Conservation (phyloP, 1,140 invertebrate species). For the Magallana angulata region DNA sequence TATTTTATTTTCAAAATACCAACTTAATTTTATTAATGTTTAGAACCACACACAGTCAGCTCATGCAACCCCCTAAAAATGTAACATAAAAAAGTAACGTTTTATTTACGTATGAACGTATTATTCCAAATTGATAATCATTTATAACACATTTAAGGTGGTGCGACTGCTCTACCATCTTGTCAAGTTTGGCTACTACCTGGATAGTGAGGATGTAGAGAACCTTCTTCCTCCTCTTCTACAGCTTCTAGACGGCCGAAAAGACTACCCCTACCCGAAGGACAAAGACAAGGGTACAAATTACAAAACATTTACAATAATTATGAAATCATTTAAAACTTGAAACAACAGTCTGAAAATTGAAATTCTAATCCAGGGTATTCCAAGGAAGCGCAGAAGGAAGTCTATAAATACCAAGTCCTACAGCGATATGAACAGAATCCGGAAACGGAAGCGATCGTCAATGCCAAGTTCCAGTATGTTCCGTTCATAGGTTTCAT, state of each 20-base stretch:
- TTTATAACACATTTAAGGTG: conserved; percentile 73
- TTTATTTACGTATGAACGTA: too few relatives aligned
- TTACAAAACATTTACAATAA: not conserved
- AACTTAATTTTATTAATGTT: too few relatives aligned
- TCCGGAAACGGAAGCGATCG: conserved; percentile 75
- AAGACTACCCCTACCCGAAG: conserved; percentile 76
- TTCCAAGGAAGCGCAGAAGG: conserved; percentile 75
- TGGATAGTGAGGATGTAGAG: conserved; percentile 75
- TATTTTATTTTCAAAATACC: too few relatives aligned
- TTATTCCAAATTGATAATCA: too few relatives aligned
- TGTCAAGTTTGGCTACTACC: conserved; percentile 79
- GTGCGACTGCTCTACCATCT: conserved; percentile 77
- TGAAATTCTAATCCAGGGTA: conserved; percentile 58
- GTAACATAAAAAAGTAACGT: too few relatives aligned
- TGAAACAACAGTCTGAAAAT: too few relatives aligned
- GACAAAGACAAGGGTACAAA: conserved; percentile 72
- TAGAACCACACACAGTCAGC: too few relatives aligned
- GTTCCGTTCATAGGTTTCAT: conserved; percentile 37
- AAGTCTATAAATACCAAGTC: conserved; percentile 71
- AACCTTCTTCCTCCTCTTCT: conserved; percentile 76
- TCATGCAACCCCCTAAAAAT: too few relatives aligned
- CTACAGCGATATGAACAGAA: conserved; percentile 72
- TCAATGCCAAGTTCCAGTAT: conserved; percentile 79
- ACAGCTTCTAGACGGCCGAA: conserved; percentile 76
- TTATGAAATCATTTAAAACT: too few relatives aligned